Evolutionary conservation across 2,888 invertebrate species (phyloP), one percentile per base, ranked within the genome.

Genomic region (Ornithoptera alexandrae): DNA sequence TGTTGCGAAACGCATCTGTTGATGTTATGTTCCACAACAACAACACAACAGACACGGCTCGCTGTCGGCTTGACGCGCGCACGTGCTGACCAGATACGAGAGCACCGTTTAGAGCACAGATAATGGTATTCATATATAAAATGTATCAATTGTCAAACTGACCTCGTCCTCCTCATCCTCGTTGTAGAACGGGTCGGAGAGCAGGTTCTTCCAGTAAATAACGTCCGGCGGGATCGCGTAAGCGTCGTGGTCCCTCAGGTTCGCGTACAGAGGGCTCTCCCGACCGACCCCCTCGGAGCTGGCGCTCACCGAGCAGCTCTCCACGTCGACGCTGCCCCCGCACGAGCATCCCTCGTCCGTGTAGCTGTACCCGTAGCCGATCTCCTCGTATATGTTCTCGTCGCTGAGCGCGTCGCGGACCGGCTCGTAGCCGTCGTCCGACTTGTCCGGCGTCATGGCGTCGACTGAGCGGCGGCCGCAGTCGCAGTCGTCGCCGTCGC

Each of bases 161-260:
- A 93, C 93, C 87, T 92, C 93, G 73, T 94, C 93, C 71, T 93
- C 93, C 72, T 93, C 93, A 66, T 94, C 94, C 67, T 94, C 94
- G 68, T 92, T 93, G 77, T 90, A 92, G 75, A 82, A 93, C 3
- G 92, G 91, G 73, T 93, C 89, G 75, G 88, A 75, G 36, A 94
- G 86, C 64, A 87, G 77, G 73, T 91, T 90, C 84, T 93, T 93
- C 94, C 94, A 94, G 75, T 83, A 87, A 56, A 94, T 86, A 65
- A 94, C 93, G 79, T 94, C 93, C 1, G 90, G 82, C 0, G 93
- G 84, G 2, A 93, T 74, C n/a, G 90, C 90, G 68, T 91, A 92
- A 15, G 93, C 92, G 71, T 93, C 87, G 74, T 89, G 84, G 70
- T 93, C 93, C 76, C 87, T 82, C 71, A 93, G 76, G 72, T 93